Base-by-base conservation (phyloP, 1,140 invertebrate species). In the Sarcophaga peregrina region DNA sequence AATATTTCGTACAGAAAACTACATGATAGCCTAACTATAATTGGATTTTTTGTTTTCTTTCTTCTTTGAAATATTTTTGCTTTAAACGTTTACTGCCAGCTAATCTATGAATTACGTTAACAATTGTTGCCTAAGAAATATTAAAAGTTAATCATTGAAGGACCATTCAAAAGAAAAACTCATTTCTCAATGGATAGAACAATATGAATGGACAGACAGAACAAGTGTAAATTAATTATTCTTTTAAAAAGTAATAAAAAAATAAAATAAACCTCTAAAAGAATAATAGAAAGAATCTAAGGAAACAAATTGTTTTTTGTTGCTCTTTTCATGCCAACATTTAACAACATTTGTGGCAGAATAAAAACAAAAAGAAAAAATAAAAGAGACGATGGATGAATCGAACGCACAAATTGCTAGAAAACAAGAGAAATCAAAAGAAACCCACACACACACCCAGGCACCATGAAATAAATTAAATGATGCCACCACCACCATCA, bases 401-500 rank as follows among this genome's bases (percentile, higher is more conserved):
- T 68, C n/a, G 17, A 68, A 68, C 20, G 62, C 20, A 68, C 62
- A 68, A 68, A 68, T 68, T 68, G 20, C 62, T 20, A 52, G 17
- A 68, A 68, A 68, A 68, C 4, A 37, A 4, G 25, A 37, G 25
- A 37, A 37, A 37, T 37, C 25, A 37, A 37, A 4, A 37, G 25
- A 37, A 20, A 68, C 8, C 58, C 58, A n/a, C 13, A 52, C 50
- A 13, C 50, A 5, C n/a, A 50, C 11, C 5, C 58, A 17, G n/a
- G 4, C 58, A 62, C 15, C 15, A 37, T 37, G 25, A 62, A 62
- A 62, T 62, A 62, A 62, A 62, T 15, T 62, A 62, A 68, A 20
- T 68, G 62, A 68, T 68, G 62, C 15, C n/a, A n/a, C 58, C 58
- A 68, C 17, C 58, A 68, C 9, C 62, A 37, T 10, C 58, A 10